These are phyloP conservation scores for Monochamus saltuarius DNA, from an alignment of 1,140 invertebrate genomes.

Conservation along the genomic window DNA sequence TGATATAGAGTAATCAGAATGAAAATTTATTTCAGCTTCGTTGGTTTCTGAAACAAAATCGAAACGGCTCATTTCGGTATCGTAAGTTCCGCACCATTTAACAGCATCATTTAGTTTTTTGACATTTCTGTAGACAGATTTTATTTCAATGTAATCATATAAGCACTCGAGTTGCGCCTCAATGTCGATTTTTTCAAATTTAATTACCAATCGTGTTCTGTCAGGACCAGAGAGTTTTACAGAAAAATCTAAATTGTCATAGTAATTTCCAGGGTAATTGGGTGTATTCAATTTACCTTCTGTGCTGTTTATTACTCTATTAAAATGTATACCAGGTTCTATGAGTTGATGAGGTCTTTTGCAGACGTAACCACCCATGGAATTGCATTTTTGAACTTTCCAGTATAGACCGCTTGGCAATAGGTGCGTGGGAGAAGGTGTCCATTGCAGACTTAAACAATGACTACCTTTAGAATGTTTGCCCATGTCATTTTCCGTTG, in stretches of 20 bases:
- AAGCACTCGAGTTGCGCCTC: constrained; percentile 74
- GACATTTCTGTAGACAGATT: constrained; percentile 29
- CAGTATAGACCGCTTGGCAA: constrained; percentile 65
- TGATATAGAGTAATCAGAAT: constrained; percentile 69
- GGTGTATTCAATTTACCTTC: constrained; percentile 61
- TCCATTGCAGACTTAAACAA: constrained; percentile 65
- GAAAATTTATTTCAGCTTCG: constrained; percentile 63
- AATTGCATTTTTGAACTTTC: constrained; percentile 48
- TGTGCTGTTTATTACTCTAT: constrained; percentile 56
- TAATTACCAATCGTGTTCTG: constrained; percentile 63
- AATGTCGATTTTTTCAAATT: constrained; percentile 67
- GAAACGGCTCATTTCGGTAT: constrained; percentile 58
- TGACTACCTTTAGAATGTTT: constrained; percentile 46
- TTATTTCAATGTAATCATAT: constrained; percentile 71
- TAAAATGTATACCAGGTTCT: constrained; percentile 45
- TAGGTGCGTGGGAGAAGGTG: constrained; percentile 58
- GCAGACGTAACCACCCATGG: constrained; percentile 58
- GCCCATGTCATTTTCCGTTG: constrained; percentile 44
- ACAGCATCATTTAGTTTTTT: constrained; percentile 35
- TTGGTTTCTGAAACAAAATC: constrained; percentile 64
- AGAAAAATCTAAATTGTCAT: constrained; percentile 67
- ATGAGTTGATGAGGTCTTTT: constrained; percentile 41
- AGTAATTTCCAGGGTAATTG: constrained; percentile 66
- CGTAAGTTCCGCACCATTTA: constrained; percentile 60
- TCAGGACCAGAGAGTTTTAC: constrained; percentile 61